phyloP scores from a whole-genome alignment of 2,888 invertebrate species.

The Lycocerus yunnanus region DNA sequence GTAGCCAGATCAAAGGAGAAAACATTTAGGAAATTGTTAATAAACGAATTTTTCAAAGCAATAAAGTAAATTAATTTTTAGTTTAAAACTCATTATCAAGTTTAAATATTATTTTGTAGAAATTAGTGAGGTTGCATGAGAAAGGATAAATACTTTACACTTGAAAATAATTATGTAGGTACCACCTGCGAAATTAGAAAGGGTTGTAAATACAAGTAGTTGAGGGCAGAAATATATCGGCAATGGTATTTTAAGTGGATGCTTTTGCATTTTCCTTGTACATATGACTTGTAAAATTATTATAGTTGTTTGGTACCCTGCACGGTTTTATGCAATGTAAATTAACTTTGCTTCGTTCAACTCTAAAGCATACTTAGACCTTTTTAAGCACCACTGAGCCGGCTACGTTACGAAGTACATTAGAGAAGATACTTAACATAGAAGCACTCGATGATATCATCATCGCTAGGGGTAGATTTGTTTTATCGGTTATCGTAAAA shows the following conservation, averaged over 20 bases:
- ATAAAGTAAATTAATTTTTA: background rate
- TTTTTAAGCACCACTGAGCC: constrained; percentile 33
- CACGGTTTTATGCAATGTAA: constrained; percentile 28
- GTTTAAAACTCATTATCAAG: background rate
- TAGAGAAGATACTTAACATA: constrained; percentile 20
- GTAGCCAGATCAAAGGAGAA: background rate
- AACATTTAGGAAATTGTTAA: background rate
- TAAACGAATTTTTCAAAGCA: background rate
- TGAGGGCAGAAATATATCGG: constrained; percentile 3
- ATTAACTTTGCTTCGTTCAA: constrained; percentile 27
- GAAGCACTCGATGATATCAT: constrained; percentile 23
- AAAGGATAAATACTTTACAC: constrained; percentile 13
- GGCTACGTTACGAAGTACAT: constrained; percentile 29
- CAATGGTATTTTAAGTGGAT: constrained; percentile 10
- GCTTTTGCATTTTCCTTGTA: constrained; percentile 23
- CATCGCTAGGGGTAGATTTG: constrained; percentile 8
- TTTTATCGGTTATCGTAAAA: background rate
- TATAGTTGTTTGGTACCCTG: constrained; percentile 27
- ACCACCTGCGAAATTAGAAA: constrained; percentile 7
- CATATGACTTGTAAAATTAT: constrained; percentile 18
- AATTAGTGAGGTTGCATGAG: background rate
- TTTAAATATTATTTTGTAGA: background rate
- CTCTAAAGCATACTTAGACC: constrained; percentile 31
- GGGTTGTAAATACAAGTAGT: constrained; percentile 9
- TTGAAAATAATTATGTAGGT: constrained; percentile 5